These are phyloP conservation scores for Noctua janthe DNA, from an alignment of 2,888 invertebrate genomes.

Conservation along the genomic window DNA sequence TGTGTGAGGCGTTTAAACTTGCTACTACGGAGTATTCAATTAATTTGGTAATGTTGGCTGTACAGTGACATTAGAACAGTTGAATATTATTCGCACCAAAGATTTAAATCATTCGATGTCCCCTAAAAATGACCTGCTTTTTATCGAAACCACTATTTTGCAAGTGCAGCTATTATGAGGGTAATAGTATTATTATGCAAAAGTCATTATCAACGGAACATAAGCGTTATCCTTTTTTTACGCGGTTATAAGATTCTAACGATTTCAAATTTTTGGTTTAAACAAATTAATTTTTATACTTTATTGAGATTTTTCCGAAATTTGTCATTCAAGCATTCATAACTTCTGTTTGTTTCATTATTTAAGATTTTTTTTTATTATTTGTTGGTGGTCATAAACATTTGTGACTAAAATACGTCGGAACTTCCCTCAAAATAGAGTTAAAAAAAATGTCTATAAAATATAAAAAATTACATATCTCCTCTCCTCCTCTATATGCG, in stretches of 20 bases:
- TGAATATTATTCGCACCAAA: background rate
- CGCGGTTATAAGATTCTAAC: background rate
- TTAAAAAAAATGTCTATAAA: too few species aligned
- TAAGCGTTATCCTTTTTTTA: background rate
- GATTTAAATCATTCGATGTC: background rate
- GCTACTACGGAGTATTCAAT: background rate
- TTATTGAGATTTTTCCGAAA: too few species aligned
- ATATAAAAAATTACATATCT: too few species aligned
- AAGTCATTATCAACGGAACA: background rate
- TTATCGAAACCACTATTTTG: background rate
- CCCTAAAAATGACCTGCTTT: background rate
- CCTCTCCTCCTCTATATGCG: too few species aligned
- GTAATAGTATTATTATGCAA: background rate
- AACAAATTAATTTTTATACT: background rate
- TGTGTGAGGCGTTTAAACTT: slow-evolving; percentile 6
- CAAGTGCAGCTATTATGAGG: background rate
- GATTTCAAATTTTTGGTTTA: background rate
- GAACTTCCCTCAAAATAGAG: too few species aligned
- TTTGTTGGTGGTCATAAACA: too few species aligned
- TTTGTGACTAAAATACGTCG: too few species aligned
- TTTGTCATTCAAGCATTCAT: too few species aligned
- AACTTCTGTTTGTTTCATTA: too few species aligned
- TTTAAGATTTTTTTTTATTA: too few species aligned
- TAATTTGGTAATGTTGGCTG: background rate
- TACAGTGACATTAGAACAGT: background rate